Evolutionary conservation across 2,888 invertebrate genomes (phyloP).

Genomic region (Toxonevra muliebris): DNA sequence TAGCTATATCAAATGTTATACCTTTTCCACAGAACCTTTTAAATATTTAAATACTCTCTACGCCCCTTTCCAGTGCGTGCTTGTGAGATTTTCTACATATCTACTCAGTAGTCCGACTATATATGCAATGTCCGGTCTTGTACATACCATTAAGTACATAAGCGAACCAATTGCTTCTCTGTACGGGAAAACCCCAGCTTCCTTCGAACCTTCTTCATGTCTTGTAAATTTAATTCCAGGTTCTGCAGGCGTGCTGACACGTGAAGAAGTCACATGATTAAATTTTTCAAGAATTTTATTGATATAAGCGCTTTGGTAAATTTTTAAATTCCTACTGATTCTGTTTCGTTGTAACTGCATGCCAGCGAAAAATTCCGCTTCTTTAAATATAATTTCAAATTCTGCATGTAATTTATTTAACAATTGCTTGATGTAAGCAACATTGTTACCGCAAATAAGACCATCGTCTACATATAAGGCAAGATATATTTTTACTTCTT

Average conservation of each 20-base stretch:
- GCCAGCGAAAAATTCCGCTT: slow-evolving; percentile 31
- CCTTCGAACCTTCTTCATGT: not conserved
- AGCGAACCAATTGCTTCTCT: slow-evolving; percentile 29
- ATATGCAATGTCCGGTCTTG: slow-evolving; percentile 25
- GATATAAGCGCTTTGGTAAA: slow-evolving; percentile 15
- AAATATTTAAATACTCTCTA: slow-evolving; percentile 28
- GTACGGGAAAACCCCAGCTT: slow-evolving; percentile 23
- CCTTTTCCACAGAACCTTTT: slow-evolving; percentile 18
- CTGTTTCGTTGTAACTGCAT: slow-evolving; percentile 21
- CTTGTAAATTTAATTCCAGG: slow-evolving; percentile 13
- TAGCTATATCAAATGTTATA: slow-evolving; percentile 24
- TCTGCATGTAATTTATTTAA: slow-evolving; percentile 14
- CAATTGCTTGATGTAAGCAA: slow-evolving; percentile 12
- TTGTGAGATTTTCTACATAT: slow-evolving; percentile 21
- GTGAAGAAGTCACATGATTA: slow-evolving; percentile 20
- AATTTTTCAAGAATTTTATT: slow-evolving; percentile 21
- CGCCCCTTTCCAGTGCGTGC: slow-evolving; percentile 20
- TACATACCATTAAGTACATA: slow-evolving; percentile 23
- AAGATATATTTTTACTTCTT: too few species aligned
- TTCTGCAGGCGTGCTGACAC: slow-evolving; percentile 20
- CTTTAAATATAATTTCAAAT: slow-evolving; percentile 28
- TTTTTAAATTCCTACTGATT: slow-evolving; percentile 10
- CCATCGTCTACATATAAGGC: too few species aligned
- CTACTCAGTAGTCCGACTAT: slow-evolving; percentile 25
- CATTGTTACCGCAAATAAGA: slow-evolving; percentile 38